Conservation (phyloP, 2,888 invertebrate species). For the Drosophila setosimentum region DNA sequence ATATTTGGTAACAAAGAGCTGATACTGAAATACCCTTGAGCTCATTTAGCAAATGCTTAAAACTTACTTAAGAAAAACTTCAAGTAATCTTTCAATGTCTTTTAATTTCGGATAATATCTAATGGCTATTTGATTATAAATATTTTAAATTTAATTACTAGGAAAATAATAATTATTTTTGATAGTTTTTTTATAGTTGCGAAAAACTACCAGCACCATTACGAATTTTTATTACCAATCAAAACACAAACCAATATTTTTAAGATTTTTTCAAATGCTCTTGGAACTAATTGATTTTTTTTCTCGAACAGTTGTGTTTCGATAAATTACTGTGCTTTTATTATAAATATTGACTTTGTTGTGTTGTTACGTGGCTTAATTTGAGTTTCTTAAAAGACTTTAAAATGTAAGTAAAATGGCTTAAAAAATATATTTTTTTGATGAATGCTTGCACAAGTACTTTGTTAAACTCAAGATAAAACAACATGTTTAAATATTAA, state of each 20-base stretch:
- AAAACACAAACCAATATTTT: not conserved
- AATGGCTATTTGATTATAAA: not conserved
- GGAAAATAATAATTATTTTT: not conserved
- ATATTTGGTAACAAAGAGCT: not conserved
- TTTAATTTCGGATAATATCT: not conserved
- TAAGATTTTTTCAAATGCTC: not conserved
- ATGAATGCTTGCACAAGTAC: not conserved
- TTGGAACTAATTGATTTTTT: too few relatives aligned
- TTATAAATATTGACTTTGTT: not conserved
- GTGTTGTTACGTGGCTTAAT: not conserved
- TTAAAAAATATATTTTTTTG: too few relatives aligned
- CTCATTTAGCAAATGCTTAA: not conserved
- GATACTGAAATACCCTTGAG: not conserved
- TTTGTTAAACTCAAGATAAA: not conserved
- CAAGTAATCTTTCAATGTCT: not conserved
- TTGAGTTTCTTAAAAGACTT: not conserved
- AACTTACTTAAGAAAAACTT: not conserved
- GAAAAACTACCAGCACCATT: not conserved
- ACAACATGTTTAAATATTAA: slow-evolving; percentile 1
- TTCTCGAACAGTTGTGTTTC: too few relatives aligned
- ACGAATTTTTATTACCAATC: not conserved
- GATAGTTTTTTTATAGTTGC: not conserved
- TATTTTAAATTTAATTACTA: not conserved
- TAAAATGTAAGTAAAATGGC: not conserved
- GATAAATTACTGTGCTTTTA: not conserved